Evolutionary conservation across 1,140 invertebrate genomes (phyloP), one percentile per base, ranked within the genome.

Genomic region (Mesaphorura yosii): DNA sequence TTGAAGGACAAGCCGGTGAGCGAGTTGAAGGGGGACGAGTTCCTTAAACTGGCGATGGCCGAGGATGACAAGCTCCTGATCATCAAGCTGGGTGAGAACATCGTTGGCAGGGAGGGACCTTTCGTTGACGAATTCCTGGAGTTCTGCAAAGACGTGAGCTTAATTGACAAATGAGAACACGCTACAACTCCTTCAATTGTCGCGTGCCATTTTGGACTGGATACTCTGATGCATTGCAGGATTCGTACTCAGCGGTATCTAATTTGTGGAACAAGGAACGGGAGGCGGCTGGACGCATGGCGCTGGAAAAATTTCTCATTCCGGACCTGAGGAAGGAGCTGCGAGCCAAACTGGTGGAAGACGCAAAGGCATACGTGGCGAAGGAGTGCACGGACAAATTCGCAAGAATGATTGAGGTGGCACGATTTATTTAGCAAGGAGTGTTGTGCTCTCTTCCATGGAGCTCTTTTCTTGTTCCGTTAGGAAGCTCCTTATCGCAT

Each of bases 211-310:
- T n/a, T n/a, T n/a, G n/a, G n/a, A n/a, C n/a, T n/a, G n/a, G n/a
- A n/a, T n/a, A n/a, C n/a, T n/a, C n/a, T n/a, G n/a, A n/a, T n/a
- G n/a, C n/a, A n/a, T n/a, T n/a, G n/a, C n/a, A n/a, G n/a, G n/a
- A n/a, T n/a, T n/a, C n/a, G n/a, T n/a, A n/a, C n/a, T n/a, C n/a
- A n/a, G n/a, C n/a, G n/a, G n/a, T n/a, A n/a, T n/a, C n/a, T n/a
- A n/a, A n/a, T n/a, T n/a, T n/a, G n/a, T 99, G 96, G 96, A 98
- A 99, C 68, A 75, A 81, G 0, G 66, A 96, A 42, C 75, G 95
- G 27, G 79, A 79, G 0, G 82, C 90, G 60, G 87, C 88, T 53
- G 82, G 98, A 0, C 84, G 92, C 59, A 73, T 88, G 46, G 90
- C 93, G 0, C 73, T 97, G 7, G 85, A 77, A 5, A 83, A 86